phyloP scores from a whole-genome alignment of 2,113 vertebrate genomes.

The Gambusia holbrooki region DNA sequence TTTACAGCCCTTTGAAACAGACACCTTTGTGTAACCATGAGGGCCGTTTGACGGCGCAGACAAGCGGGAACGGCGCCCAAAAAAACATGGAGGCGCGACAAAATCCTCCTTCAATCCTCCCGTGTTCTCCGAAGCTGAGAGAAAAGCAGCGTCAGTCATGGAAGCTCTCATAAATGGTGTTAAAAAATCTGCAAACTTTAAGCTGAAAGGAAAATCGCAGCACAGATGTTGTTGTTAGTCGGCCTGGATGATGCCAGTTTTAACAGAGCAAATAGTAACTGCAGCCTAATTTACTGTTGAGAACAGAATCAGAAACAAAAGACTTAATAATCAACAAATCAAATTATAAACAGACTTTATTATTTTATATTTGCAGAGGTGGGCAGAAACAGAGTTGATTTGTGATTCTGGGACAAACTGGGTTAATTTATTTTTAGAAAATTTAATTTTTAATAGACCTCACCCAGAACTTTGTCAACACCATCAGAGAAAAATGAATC shows the following conservation, averaged over 20 bases:
- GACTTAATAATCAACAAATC: too few species aligned
- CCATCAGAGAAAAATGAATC: too few species aligned
- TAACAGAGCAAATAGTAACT: background rate
- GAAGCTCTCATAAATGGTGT: background rate
- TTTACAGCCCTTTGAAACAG: slow-evolving; percentile 58
- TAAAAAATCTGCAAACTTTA: background rate
- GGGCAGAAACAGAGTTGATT: too few species aligned
- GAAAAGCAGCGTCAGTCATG: background rate
- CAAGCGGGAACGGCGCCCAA: slow-evolving; percentile 27
- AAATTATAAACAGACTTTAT: too few species aligned
- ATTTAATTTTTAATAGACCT: too few species aligned
- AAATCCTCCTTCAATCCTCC: background rate
- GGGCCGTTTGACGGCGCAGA: slow-evolving; percentile 12
- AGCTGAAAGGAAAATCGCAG: background rate
- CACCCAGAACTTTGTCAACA: too few species aligned
- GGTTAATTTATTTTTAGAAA: too few species aligned
- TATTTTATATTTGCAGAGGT: too few species aligned
- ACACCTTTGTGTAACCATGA: slow-evolving; percentile 60
- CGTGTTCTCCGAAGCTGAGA: background rate
- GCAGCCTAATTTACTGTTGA: background rate
- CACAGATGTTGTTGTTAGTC: too few species aligned
- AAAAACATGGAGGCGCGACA: slow-evolving; percentile 23
- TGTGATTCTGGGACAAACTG: too few species aligned
- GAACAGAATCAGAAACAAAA: background rate
- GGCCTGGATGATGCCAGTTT: background rate